Base-by-base conservation (phyloP, 2,888 invertebrate genomes). In the Tenthredo scrophulariae region DNA sequence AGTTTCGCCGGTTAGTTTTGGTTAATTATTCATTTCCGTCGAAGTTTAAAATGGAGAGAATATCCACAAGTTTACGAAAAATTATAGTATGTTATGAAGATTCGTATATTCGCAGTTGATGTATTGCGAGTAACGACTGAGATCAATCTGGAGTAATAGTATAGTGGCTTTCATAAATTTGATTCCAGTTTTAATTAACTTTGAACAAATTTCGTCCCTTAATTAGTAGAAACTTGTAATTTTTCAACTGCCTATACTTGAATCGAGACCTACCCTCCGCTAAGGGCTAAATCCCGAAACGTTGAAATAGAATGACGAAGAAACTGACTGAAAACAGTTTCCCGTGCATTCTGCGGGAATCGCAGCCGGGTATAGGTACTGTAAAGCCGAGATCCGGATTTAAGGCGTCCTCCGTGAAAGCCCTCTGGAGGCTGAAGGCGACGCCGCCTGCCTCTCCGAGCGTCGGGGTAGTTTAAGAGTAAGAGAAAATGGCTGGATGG, bases 371-470 rank as follows among this genome's bases (percentile, higher is more conserved):
- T 77, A 84, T 84, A 80, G 67, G 67, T 50, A n/a, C 58, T 79
- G 58, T 79, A 79, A 79, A 90, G 89, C 88, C 88, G 90, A 92
- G 92, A 92, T 92, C 91, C 91, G 92, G 93, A 93, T 93, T 93
- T 92, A 91, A 93, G 91, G 90, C 92, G 92, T 92, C 91, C 91
- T 92, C 90, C 90, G 90, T 91, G 92, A 93, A 93, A 93, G 92
- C 92, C 91, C 92, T 92, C 92, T 91, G 90, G 92, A 92, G 91
- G 92, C 90, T 87, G 85, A 67, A 67, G 82, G 82, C 77, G 88
- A 89, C 89, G 88, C 88, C 87, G 88, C 88, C 88, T 87, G 88
- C 88, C 87, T 89, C 87, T 88, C 62, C 26, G 77, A 70, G 72
- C 84, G 85, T 85, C 82, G 79, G 85, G 89, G 89, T 90, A 91